Conservation (phyloP, 2,113 vertebrate genomes). For the Laticauda laticaudata region DNA sequence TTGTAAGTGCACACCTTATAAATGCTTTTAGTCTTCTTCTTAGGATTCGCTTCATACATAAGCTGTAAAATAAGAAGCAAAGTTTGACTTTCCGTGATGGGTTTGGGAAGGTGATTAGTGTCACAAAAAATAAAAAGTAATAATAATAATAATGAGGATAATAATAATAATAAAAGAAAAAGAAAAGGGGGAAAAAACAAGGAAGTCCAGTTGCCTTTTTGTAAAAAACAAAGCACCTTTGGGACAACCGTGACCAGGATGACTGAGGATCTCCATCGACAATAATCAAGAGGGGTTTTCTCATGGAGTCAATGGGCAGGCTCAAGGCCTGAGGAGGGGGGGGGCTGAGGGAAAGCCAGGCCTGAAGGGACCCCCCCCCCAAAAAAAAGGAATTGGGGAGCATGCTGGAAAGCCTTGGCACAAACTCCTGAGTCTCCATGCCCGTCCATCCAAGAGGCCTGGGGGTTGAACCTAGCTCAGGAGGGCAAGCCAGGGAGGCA, state of each 20-base stretch:
- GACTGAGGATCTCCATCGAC: neutral
- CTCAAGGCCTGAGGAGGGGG: neutral
- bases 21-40: conserved; percentile 96
- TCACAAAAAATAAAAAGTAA: neutral
- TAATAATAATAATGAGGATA: neutral
- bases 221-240: neutral
- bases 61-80: conserved; percentile 78
- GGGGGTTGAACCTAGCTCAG: neutral
- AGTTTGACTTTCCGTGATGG: conserved; percentile 70
- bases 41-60: conserved; percentile 91
- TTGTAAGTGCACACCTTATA: conserved; percentile 82
- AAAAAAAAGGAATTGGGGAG: neutral
- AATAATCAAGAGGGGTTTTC: neutral
- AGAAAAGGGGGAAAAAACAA: neutral
- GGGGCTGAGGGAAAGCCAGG: neutral
- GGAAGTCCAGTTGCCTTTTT: neutral
- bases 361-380: neutral
- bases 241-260: neutral
- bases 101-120: conserved; percentile 9
- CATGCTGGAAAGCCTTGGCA: conserved; percentile 15
- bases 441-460: neutral
- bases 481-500: neutral
- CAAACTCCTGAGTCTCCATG: neutral
- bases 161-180: neutral
- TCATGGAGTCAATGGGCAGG: neutral